These are phyloP conservation scores for Sussaba pulchella DNA, from an alignment of 2,888 invertebrate genomes.

Conservation along the genomic window DNA sequence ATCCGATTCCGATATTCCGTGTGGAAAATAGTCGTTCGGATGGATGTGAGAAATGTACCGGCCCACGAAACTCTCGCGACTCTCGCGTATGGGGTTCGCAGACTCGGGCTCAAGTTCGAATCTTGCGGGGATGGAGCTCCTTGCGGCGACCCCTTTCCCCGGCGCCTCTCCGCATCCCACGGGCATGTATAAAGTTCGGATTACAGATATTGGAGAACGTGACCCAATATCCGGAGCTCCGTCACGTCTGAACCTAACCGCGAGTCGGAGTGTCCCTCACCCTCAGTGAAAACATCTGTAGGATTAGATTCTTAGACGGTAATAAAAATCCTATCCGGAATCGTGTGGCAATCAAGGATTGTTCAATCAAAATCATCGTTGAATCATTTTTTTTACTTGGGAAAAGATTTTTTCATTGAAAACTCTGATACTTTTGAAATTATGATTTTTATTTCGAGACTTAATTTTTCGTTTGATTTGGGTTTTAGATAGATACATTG, in stretches of 20 bases:
- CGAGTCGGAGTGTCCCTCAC: constrained; percentile 5
- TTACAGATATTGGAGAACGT: constrained; percentile 35
- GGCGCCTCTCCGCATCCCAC: too few species aligned
- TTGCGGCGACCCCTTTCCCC: background rate
- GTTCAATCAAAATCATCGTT: background rate
- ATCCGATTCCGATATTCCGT: background rate
- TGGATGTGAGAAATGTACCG: background rate
- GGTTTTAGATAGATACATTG: too few species aligned
- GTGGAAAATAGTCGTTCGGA: background rate
- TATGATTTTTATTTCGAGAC: constrained; percentile 38
- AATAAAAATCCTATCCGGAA: background rate
- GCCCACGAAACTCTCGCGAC: background rate
- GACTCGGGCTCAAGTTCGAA: constrained; percentile 3
- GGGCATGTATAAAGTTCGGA: constrained; percentile 21
- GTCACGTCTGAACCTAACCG: constrained; percentile 6
- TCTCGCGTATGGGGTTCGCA: background rate
- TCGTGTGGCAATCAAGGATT: constrained; percentile 9
- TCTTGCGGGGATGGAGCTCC: background rate
- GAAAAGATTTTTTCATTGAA: background rate
- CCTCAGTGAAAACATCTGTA: constrained; percentile 2
- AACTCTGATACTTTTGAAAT: too few species aligned
- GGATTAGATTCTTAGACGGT: background rate
- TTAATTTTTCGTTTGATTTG: constrained; percentile 6
- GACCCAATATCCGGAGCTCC: constrained; percentile 23
- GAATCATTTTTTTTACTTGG: background rate